These are phyloP conservation scores for Arenaria interpres DNA, from an alignment of 2,113 vertebrate genomes.

Conservation along the genomic window DNA sequence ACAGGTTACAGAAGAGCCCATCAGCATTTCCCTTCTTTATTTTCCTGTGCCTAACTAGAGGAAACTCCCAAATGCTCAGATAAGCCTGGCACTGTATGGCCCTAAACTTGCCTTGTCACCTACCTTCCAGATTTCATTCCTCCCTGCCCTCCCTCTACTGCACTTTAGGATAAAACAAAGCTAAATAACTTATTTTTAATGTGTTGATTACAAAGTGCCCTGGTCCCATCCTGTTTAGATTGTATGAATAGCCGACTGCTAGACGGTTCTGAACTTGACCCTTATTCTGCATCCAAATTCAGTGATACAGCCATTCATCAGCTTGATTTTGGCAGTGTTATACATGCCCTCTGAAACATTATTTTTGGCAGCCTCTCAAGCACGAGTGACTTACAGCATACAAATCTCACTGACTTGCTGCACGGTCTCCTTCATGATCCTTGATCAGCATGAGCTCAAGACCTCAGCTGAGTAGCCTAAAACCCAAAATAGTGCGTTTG, in stretches of 20 bases:
- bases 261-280: conserved; percentile 51
- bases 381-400: conserved; percentile 63
- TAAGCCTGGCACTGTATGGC: not conserved
- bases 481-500: not conserved
- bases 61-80: conserved; percentile 28
- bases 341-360: conserved; percentile 70
- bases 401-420: conserved; percentile 58
- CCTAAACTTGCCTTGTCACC: not conserved
- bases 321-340: conserved; percentile 67
- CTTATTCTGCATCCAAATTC: conserved; percentile 67
- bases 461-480: not conserved
- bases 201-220: conserved; percentile 52
- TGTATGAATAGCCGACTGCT: conserved; percentile 42
- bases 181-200: conserved; percentile 18
- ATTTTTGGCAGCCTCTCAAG: conserved; percentile 68
- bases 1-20: conserved; percentile 25
- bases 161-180: not conserved
- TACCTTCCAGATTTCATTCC: conserved; percentile 42
- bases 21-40: conserved; percentile 12
- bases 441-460: conserved; percentile 43
- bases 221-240: not conserved
- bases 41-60: conserved; percentile 25
- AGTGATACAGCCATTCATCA: conserved; percentile 69
- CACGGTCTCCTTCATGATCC: conserved; percentile 22
- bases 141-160: not conserved